A percentile compares a stretch with the other conserved stretches of the same genome.
phyloP scores from a whole-genome alignment of 2,888 invertebrate genomes.

The Dolichopus griseipennis region DNA sequence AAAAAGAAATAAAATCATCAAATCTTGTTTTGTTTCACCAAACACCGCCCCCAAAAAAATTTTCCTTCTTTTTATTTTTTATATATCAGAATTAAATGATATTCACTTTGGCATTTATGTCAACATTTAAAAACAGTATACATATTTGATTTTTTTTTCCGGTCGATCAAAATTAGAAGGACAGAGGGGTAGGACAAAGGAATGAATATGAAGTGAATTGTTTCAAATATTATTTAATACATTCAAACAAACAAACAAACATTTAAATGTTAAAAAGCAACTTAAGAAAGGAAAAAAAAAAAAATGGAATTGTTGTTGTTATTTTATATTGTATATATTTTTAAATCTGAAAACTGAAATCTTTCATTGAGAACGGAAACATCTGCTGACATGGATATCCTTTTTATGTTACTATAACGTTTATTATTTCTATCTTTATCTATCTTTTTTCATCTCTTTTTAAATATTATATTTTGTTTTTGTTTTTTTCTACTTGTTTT shows the following conservation, averaged over 20 bases:
- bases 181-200: neutral
- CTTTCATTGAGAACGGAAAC: neutral
- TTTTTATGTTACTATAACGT: constrained; percentile 3
- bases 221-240: no score
- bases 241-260: neutral
- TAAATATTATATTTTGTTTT: neutral
- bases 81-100: neutral
- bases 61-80: no score
- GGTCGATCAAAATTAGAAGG: no score
- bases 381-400: constrained; percentile 3
- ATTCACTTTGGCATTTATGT: constrained; percentile 3
- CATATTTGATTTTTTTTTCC: neutral
- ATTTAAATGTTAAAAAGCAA: neutral
- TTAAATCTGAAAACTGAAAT: neutral
- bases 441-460: neutral
- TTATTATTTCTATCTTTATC: neutral
- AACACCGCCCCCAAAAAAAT: no score
- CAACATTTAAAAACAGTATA: neutral
- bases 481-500: no score
- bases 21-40: no score
- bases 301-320: neutral
- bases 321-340: neutral
- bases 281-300: neutral
- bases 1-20: no score
- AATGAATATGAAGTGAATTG: no score